phyloP scores from a whole-genome alignment of 1,140 invertebrate species.

The Heliconius nattereri region DNA sequence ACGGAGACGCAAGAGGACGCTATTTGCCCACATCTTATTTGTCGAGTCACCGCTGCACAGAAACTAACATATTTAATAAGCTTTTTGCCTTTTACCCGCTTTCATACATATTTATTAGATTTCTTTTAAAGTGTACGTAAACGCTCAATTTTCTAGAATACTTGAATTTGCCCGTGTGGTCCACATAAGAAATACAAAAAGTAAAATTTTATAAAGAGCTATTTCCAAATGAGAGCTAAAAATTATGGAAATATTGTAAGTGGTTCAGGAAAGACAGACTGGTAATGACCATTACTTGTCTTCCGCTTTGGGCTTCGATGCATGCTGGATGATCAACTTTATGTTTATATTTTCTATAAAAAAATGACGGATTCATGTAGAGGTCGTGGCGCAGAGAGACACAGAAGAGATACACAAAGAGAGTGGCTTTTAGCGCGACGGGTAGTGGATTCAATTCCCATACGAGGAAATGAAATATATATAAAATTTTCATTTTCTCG shows the following conservation, averaged over 20 bases:
- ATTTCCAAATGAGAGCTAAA: background rate
- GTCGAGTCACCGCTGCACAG: conserved; percentile 11
- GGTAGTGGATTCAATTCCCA: too few species aligned
- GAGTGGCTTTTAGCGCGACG: too few species aligned
- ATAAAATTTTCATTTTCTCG: too few species aligned
- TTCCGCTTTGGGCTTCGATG: too few species aligned
- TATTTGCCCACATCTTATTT: conserved; percentile 10
- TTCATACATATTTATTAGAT: conserved; percentile 13
- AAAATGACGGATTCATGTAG: too few species aligned
- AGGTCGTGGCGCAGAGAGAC: too few species aligned
- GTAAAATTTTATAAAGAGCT: background rate
- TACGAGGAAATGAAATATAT: too few species aligned
- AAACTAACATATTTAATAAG: conserved; percentile 16
- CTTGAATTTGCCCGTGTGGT: background rate
- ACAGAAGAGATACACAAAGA: too few species aligned
- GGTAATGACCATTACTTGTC: too few species aligned
- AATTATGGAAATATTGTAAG: background rate
- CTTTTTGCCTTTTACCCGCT: conserved; percentile 9
- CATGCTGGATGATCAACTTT: too few species aligned
- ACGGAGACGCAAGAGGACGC: background rate
- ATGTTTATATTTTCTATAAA: too few species aligned
- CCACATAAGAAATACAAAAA: background rate
- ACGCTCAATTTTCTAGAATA: conserved; percentile 3
- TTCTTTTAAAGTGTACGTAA: conserved; percentile 11
- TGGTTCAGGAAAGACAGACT: background rate